Evolutionary conservation across 1,140 invertebrate species (phyloP).

Genomic region (Lethrus apterus): DNA sequence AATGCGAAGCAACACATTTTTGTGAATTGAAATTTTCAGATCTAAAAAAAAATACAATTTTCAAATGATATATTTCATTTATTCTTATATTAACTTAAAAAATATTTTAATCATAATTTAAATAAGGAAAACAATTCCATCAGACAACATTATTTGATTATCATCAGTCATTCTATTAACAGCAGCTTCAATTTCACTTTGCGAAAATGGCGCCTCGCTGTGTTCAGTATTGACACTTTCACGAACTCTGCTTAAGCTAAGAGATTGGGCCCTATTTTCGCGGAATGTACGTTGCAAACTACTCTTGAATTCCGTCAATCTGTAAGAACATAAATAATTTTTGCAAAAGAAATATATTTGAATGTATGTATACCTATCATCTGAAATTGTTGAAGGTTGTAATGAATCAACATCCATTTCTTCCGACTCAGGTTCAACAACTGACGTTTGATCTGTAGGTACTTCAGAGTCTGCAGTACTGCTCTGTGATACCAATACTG

Average conservation of each 20-base stretch:
- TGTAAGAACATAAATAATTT: constrained; percentile 38
- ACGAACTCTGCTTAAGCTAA: constrained; percentile 52
- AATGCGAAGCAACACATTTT: no score
- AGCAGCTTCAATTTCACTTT: constrained; percentile 69
- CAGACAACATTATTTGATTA: constrained; percentile 87
- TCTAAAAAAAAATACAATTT: no score
- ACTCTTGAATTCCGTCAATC: constrained; percentile 56
- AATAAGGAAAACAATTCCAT: constrained; percentile 81
- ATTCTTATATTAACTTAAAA: no score
- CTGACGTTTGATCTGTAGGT: no score
- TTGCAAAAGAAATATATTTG: no score
- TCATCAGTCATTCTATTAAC: constrained; percentile 77
- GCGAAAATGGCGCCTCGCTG: constrained; percentile 52
- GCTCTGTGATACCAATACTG: no score
- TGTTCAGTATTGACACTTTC: constrained; percentile 55
- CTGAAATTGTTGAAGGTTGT: constrained; percentile 32
- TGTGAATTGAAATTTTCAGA: no score
- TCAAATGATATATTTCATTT: no score
- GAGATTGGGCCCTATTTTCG: constrained; percentile 58
- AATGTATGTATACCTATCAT: constrained; percentile 34
- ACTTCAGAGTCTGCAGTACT: no score
- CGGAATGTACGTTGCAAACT: constrained; percentile 59
- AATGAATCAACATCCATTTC: constrained; percentile 32
- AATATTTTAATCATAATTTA: constrained; percentile 42
- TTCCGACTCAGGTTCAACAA: no score